A percentile compares a stretch with the other conserved stretches of the same genome.
Conservation (phyloP, 1,140 invertebrate species). For the Semibalanus balanoides region DNA sequence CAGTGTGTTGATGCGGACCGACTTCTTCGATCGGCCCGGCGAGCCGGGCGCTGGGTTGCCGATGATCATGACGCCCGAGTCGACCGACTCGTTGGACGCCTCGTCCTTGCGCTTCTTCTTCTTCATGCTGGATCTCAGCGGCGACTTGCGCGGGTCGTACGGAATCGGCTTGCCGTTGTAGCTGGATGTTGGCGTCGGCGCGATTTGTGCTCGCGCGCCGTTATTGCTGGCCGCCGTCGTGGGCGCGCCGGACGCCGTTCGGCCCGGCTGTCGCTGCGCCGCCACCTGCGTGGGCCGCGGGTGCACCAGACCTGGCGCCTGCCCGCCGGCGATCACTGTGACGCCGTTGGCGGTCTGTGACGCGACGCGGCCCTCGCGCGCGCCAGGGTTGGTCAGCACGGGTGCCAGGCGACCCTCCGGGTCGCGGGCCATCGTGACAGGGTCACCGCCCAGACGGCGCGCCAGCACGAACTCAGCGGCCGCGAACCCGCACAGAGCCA, state of each 20-base stretch:
- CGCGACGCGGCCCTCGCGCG: background rate
- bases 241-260: no score
- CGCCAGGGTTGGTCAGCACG: background rate
- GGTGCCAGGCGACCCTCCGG: background rate
- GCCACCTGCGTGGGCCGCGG: no score
- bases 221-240: no score
- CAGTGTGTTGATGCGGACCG: constrained; percentile 57
- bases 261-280: no score
- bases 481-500: background rate
- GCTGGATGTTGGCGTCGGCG: background rate
- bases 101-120: constrained; percentile 77
- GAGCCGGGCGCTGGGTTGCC: constrained; percentile 82
- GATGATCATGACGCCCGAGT: constrained; percentile 71
- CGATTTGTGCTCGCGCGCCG: no score
- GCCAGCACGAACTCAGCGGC: constrained; percentile 4
- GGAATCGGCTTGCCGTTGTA: background rate
- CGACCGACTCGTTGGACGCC: constrained; percentile 43
- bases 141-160: constrained; percentile 44
- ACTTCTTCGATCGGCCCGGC: constrained; percentile 74
- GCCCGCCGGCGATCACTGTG: background rate
- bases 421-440: background rate
- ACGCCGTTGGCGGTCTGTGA: background rate
- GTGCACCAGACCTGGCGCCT: background rate
- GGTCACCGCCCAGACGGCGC: background rate
- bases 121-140: constrained; percentile 55